phyloP scores from a whole-genome alignment of 2,888 invertebrate genomes.

The Fragum sueziense region DNA sequence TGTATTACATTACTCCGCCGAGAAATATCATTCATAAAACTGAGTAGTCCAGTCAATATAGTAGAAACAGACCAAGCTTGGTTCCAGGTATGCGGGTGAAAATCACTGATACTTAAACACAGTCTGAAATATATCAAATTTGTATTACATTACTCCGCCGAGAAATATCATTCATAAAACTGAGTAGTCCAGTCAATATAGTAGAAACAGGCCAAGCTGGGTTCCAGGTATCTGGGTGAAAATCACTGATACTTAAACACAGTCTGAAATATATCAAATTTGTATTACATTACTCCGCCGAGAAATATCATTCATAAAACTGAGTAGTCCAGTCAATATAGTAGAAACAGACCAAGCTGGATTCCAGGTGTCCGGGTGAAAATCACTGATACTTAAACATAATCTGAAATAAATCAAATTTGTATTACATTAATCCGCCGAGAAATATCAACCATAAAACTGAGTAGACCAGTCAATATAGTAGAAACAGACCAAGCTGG shows the following conservation, averaged over 20 bases:
- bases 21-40: too few relatives aligned
- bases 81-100: too few relatives aligned
- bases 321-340: constrained; percentile 96
- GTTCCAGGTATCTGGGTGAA: constrained; percentile 99
- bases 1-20: too few relatives aligned
- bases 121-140: too few relatives aligned
- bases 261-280: constrained; percentile 84
- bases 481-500: constrained; percentile 99
- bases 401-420: constrained; percentile 83
- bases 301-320: too few relatives aligned
- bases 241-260: constrained; percentile 97
- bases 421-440: too few relatives aligned
- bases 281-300: too few relatives aligned
- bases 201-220: constrained; percentile 99
- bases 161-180: too few relatives aligned
- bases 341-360: constrained; percentile 99
- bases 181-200: constrained; percentile 96
- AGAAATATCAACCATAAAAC: constrained; percentile 99
- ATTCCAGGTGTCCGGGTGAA: constrained; percentile 99
- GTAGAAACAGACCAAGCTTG: too few relatives aligned
- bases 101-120: too few relatives aligned
- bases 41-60: too few relatives aligned
- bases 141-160: too few relatives aligned
- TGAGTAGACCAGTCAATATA: constrained; percentile 96
- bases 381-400: constrained; percentile 97